Conservation (phyloP, 2,113 vertebrate genomes). For the Platysternon megacephalum region DNA sequence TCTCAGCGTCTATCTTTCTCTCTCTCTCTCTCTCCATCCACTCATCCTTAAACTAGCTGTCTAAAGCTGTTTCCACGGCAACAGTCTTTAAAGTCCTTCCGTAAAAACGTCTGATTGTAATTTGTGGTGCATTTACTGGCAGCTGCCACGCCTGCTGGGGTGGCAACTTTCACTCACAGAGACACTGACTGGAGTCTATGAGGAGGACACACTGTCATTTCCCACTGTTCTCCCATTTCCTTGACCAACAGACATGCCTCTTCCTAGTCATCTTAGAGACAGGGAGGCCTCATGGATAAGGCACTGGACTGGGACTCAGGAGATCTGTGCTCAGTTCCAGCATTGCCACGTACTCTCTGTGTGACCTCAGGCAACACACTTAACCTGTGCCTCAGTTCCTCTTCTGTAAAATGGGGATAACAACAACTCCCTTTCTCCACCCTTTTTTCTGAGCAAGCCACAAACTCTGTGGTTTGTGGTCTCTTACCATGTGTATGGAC, state of each 20-base stretch:
- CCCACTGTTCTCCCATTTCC: not conserved
- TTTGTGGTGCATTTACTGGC: conserved; percentile 7
- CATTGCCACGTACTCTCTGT: not conserved
- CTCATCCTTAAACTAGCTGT: conserved; percentile 37
- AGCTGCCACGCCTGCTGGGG: not conserved
- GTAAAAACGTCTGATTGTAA: conserved; percentile 54
- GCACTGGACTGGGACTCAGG: not conserved
- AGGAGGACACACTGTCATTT: not conserved
- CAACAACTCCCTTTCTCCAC: not conserved
- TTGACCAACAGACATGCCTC: not conserved
- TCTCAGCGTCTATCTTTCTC: not conserved
- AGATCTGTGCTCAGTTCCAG: not conserved
- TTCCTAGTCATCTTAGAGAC: not conserved
- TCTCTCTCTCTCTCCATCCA: not conserved
- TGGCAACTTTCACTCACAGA: not conserved
- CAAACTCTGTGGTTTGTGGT: not conserved
- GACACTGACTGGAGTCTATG: not conserved
- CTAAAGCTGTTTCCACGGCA: conserved; percentile 48
- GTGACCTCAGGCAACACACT: not conserved
- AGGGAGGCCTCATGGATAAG: not conserved
- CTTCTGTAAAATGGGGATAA: not conserved
- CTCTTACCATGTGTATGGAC: not conserved
- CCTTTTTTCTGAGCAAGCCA: not conserved
- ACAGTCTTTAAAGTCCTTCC: conserved; percentile 41
- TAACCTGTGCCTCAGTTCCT: not conserved